Percentiles rank a stretch among this genome's conserved stretches.
Evolutionary conservation across 1,140 invertebrate species (phyloP).

Genomic region (Acromyrmex echinatior): DNA sequence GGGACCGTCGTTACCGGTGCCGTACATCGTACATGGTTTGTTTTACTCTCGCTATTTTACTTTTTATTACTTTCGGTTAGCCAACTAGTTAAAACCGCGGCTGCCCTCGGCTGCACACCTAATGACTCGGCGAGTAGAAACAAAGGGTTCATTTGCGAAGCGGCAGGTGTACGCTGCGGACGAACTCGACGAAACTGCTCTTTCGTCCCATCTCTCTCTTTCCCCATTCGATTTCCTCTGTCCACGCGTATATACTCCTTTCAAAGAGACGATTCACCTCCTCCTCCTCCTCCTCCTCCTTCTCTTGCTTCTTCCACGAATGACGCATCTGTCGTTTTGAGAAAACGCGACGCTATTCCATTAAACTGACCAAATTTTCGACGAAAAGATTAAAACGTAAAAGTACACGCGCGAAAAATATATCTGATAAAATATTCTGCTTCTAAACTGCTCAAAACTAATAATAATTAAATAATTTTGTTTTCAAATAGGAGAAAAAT

Average conservation of each 20-base stretch:
- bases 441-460: background rate
- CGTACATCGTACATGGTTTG: constrained; percentile 57
- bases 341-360: constrained; percentile 23
- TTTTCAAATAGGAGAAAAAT: background rate
- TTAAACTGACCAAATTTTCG: background rate
- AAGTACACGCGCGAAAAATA: background rate
- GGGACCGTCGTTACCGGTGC: constrained; percentile 65
- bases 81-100: constrained; percentile 71
- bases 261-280: constrained; percentile 32
- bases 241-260: constrained; percentile 19
- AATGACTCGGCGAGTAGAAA: constrained; percentile 78
- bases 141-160: constrained; percentile 78
- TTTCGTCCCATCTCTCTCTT: background rate
- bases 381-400: background rate
- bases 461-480: background rate
- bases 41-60: constrained; percentile 65
- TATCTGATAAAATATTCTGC: background rate
- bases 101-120: constrained; percentile 72
- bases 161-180: constrained; percentile 75
- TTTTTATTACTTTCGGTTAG: constrained; percentile 74
- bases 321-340: constrained; percentile 68
- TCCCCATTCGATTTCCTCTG: background rate
- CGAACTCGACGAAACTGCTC: constrained; percentile 64
- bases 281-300: background rate
- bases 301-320: constrained; percentile 29